A percentile compares a stretch with the other conserved stretches of the same genome.
Evolutionary conservation across 2,797 vertebrate genomes (phyloP).

Genomic region (Centropyge bicolor): DNA sequence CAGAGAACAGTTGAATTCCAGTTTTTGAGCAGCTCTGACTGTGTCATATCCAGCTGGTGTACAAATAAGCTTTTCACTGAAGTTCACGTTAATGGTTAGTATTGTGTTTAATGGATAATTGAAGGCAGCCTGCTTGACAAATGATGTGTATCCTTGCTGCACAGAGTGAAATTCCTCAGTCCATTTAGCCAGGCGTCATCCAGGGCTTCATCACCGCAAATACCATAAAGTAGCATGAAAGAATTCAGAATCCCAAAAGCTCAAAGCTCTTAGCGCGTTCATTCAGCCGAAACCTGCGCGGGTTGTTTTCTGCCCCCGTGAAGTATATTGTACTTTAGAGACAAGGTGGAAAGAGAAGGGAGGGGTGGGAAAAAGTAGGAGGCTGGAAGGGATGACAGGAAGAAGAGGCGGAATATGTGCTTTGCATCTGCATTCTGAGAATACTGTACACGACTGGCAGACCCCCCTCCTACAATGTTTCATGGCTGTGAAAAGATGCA

Average conservation of each 20-base stretch:
- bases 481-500: constrained; percentile 58
- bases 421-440: constrained; percentile 38
- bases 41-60: constrained; percentile 41
- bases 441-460: constrained; percentile 40
- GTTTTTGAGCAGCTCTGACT: constrained; percentile 15
- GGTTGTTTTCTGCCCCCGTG: constrained; percentile 44
- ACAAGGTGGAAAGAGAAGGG: constrained; percentile 17
- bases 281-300: constrained; percentile 45
- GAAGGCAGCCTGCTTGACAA: constrained; percentile 56
- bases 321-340: constrained; percentile 33
- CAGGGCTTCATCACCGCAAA: constrained; percentile 49
- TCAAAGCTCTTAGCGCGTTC: constrained; percentile 49
- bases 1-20: constrained; percentile 27
- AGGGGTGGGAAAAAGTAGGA: neutral
- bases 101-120: constrained; percentile 51
- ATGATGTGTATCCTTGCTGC: constrained; percentile 52
- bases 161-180: constrained; percentile 45
- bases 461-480: constrained; percentile 41
- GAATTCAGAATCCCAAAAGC: constrained; percentile 55
- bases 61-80: constrained; percentile 48
- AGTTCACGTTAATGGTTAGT: constrained; percentile 40
- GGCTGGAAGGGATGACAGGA: constrained; percentile 24
- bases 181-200: constrained; percentile 50
- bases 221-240: constrained; percentile 51
- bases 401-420: constrained; percentile 27